Evolutionary conservation across 2,113 vertebrate genomes (phyloP).

Genomic region (Melanostigma gelatinosum): DNA sequence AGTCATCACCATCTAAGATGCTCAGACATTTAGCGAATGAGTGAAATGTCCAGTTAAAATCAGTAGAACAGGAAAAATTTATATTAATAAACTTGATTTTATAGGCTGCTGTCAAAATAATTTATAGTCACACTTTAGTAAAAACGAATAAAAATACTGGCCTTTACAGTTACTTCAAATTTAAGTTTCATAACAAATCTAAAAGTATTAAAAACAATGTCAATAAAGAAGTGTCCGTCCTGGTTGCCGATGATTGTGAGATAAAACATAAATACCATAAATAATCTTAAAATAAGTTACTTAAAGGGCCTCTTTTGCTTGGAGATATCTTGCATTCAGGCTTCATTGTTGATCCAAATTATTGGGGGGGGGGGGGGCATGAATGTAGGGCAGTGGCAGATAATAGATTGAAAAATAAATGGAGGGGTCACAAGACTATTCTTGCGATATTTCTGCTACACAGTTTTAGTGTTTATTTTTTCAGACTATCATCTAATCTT

Average conservation of each 20-base stretch:
- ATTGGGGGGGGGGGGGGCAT: not conserved
- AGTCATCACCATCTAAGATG: conserved; percentile 12
- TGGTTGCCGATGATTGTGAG: no score
- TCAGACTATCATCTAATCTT: not conserved
- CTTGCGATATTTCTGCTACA: not conserved
- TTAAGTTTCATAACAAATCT: not conserved
- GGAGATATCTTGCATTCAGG: not conserved
- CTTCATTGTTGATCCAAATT: not conserved
- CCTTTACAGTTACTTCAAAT: not conserved
- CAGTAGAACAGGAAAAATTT: not conserved
- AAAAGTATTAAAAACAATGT: not conserved
- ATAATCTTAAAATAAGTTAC: no score
- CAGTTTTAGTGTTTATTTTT: not conserved
- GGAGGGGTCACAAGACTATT: no score
- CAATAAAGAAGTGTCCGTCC: not conserved
- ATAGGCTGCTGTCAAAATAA: not conserved
- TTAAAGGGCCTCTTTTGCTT: no score
- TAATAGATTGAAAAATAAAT: not conserved
- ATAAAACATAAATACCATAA: no score
- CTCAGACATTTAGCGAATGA: not conserved
- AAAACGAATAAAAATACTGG: not conserved
- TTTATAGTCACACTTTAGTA: not conserved
- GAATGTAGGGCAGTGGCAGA: not conserved
- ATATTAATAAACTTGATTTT: not conserved
- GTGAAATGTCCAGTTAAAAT: conserved; percentile 1